Conservation (phyloP, 2,797 vertebrate genomes). For the Brachyalestes nurse region DNA sequence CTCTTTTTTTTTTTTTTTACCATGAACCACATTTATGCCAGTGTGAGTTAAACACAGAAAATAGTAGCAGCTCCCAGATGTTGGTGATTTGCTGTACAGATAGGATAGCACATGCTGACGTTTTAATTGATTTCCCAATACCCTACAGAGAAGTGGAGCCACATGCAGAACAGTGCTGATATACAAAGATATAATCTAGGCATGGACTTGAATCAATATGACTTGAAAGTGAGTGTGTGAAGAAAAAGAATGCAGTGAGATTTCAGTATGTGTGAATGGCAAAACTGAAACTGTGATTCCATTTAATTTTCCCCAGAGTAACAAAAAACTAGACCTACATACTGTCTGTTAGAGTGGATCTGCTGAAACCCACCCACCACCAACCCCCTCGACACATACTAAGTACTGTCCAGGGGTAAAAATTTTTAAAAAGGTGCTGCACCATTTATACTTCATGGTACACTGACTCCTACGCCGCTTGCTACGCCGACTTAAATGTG, state of each 20-base stretch:
- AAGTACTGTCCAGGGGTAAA: constrained; percentile 23
- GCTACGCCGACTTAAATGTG: constrained; percentile 3
- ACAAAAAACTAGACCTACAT: background rate
- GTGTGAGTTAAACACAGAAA: background rate
- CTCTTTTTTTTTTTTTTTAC: background rate
- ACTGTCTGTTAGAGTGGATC: background rate
- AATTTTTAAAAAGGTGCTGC: constrained; percentile 8
- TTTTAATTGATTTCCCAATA: background rate
- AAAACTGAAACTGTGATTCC: background rate
- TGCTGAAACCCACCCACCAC: background rate
- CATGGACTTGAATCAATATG: background rate
- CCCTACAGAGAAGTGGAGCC: background rate
- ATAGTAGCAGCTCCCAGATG: background rate
- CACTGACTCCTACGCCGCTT: constrained; percentile 9
- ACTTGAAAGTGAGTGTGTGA: background rate
- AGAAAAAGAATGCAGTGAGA: background rate
- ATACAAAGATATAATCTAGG: background rate
- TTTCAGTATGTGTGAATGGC: background rate
- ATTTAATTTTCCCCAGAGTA: background rate
- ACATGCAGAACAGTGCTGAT: background rate
- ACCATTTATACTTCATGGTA: constrained; percentile 21
- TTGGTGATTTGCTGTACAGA: constrained; percentile 1
- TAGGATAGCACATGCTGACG: background rate
- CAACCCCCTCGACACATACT: background rate
- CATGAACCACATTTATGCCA: background rate